A percentile compares a stretch with the other conserved stretches of the same genome.
Evolutionary conservation across 1,140 invertebrate species (phyloP).

Genomic region (Arctopsyche grandis): DNA sequence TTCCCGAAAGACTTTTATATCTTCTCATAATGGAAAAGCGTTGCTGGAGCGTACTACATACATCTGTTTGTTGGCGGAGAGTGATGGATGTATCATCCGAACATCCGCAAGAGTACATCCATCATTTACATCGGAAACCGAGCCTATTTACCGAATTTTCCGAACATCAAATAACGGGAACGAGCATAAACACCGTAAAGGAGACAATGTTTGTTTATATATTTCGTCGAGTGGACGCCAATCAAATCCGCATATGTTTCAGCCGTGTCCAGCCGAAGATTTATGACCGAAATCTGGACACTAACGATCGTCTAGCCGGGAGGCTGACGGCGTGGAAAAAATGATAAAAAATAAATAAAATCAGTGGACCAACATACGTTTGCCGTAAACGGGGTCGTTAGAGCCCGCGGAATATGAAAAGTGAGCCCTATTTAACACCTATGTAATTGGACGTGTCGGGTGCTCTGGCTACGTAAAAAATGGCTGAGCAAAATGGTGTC

Average conservation of each 20-base stretch:
- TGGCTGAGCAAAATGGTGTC: not conserved
- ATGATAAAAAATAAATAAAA: no score
- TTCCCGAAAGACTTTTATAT: slow-evolving; percentile 7
- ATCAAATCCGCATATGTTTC: no score
- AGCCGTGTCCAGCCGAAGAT: not conserved
- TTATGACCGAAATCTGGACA: slow-evolving; percentile 9
- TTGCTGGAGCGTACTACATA: not conserved
- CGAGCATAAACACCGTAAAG: no score
- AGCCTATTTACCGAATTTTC: not conserved
- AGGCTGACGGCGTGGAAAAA: no score
- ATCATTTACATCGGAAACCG: slow-evolving; percentile 19
- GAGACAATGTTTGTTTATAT: no score
- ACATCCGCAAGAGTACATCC: slow-evolving; percentile 2
- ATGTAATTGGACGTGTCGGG: slow-evolving; percentile 33
- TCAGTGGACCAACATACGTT: no score
- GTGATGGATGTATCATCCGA: slow-evolving; percentile 28
- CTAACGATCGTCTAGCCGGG: not conserved
- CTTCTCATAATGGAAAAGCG: slow-evolving; percentile 32
- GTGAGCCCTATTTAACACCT: slow-evolving; percentile 34
- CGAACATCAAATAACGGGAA: not conserved
- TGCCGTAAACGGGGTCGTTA: slow-evolving; percentile 22
- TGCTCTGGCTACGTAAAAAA: not conserved
- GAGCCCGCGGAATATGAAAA: slow-evolving; percentile 27
- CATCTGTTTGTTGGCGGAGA: slow-evolving; percentile 13
- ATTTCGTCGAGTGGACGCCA: no score